Conservation (phyloP, 2,797 vertebrate genomes). For the Benthosema pterotum region DNA sequence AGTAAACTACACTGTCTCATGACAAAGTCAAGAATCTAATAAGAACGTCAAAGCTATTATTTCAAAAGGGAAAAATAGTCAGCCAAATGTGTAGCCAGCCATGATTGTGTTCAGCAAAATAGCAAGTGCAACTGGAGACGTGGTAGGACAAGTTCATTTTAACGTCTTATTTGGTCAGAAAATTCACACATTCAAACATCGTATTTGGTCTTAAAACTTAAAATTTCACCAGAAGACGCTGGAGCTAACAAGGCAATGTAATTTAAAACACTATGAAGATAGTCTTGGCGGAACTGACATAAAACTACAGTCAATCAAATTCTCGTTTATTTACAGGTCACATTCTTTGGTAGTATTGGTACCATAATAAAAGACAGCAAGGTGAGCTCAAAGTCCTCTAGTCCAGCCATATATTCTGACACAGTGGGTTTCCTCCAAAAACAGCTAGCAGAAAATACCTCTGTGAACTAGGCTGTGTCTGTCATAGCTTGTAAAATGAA, state of each 20-base stretch:
- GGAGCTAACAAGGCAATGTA: too few relatives aligned
- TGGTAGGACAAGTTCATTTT: too few relatives aligned
- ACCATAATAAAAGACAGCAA: conserved; percentile 36
- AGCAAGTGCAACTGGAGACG: too few relatives aligned
- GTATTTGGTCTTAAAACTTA: too few relatives aligned
- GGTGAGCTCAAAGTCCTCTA: conserved; percentile 72
- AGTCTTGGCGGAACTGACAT: neutral
- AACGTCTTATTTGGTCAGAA: too few relatives aligned
- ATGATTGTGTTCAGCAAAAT: neutral
- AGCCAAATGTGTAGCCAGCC: neutral
- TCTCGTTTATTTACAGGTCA: conserved; percentile 44
- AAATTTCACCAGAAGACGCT: too few relatives aligned
- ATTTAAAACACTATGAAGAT: too few relatives aligned
- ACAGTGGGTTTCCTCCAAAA: conserved; percentile 24
- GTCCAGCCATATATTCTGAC: conserved; percentile 50
- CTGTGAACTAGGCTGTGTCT: conserved; percentile 4
- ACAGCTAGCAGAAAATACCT: neutral
- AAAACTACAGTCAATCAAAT: conserved; percentile 8
- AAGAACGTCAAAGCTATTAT: too few relatives aligned
- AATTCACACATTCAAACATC: too few relatives aligned
- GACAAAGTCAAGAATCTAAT: too few relatives aligned
- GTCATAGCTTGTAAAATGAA: conserved; percentile 37
- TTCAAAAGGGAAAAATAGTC: too few relatives aligned
- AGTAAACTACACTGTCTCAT: too few relatives aligned
- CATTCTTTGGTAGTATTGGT: conserved; percentile 24